Base-by-base conservation (phyloP, 2,888 invertebrate species). In the Linnaemya tessellans region DNA sequence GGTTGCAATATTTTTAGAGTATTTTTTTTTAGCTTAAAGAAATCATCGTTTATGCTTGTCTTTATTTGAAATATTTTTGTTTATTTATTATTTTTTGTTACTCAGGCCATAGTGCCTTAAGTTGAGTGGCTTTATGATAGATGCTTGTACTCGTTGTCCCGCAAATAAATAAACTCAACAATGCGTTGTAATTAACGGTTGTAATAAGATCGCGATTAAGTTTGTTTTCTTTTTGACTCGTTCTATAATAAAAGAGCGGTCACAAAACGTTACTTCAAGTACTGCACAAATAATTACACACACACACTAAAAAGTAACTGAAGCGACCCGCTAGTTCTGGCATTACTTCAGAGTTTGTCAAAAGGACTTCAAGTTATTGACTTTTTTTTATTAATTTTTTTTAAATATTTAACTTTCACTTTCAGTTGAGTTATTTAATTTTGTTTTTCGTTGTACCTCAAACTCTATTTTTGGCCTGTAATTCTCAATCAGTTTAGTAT, bases 161-260 rank as follows among this genome's bases (percentile, higher is more conserved):
- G 64, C 30, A 58, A 74, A 51, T 46, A 82, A 82, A 85, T 60
- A 85, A 75, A 79, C 51, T 70, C 51, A 79, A 65, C 84, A 79
- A 82, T 82, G 75, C 62, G 54, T 89, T 87, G 89, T 90, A 91
- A 91, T 91, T 91, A 91, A 91, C 90, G 90, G 88, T 88, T 89
- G 90, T 90, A 90, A 91, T 90, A 90, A 89, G 89, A 91, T 90
- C 89, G 90, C 90, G 89, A 90, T 91, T 89, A 91, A 90, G 60
- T 79, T 51, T 49, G 4, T 9, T 18, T 8, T 25, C 49, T 70
- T 65, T 35, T 54, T 41, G 41, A 1, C 38, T 8, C 20, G 13
- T 0, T 46, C 13, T 35, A 11, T 15, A 38, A 22, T 3, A 8
- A 38, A 35, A 18, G 30, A 46, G 51, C 54, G 35, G 22, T 46